phyloP scores from a whole-genome alignment of 2,113 vertebrate genomes.

The Butorides virescens region DNA sequence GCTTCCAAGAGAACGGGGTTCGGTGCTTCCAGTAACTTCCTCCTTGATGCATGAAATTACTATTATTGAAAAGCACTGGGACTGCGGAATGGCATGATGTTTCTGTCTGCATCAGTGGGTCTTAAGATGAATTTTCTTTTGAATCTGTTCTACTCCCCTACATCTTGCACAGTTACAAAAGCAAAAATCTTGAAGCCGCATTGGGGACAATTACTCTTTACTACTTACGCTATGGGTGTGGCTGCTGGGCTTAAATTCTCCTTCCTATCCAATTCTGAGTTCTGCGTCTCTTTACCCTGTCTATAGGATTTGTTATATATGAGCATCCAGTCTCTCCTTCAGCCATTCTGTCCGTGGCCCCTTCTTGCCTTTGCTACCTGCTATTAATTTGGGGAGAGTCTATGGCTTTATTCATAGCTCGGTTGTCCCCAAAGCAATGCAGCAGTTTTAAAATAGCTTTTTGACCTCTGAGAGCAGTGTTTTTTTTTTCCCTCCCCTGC shows the following conservation, averaged over 20 bases:
- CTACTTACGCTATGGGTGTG: neutral
- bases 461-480: neutral
- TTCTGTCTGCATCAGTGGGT: neutral
- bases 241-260: neutral
- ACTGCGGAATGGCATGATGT: neutral
- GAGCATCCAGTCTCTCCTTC: neutral
- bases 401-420: neutral
- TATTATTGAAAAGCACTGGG: neutral
- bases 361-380: neutral
- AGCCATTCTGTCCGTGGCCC: accelerated
- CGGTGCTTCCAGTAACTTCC: conserved; percentile 47
- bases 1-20: neutral
- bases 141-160: neutral
- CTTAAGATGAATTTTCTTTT: neutral
- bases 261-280: neutral
- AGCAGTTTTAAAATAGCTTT: neutral
- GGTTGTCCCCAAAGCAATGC: neutral
- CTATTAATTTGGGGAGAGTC: neutral
- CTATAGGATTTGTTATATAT: neutral
- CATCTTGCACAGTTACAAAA: neutral
- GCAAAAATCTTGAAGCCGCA: neutral
- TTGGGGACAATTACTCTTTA: neutral
- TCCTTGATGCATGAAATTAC: neutral
- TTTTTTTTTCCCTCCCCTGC: too few relatives aligned
- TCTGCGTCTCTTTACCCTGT: neutral